Conservation (phyloP, 2,113 vertebrate genomes). For the Pungitius pungitius region DNA sequence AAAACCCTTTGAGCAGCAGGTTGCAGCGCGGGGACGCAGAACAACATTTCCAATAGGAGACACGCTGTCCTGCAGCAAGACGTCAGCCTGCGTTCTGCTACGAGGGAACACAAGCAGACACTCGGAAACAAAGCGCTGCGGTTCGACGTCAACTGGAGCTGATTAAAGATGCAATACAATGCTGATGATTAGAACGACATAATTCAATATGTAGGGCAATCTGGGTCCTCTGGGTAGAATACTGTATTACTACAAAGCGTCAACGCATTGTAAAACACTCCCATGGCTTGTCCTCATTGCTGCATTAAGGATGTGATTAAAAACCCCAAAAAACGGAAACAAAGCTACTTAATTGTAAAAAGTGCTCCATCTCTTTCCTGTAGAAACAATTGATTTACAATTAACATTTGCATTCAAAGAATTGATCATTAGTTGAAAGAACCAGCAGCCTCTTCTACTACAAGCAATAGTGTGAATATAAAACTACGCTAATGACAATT, state of each 20-base stretch:
- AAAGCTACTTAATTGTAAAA: slow-evolving; percentile 48
- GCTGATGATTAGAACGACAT: slow-evolving; percentile 41
- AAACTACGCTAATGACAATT: background rate
- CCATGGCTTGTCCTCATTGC: slow-evolving; percentile 35
- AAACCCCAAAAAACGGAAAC: slow-evolving; percentile 23
- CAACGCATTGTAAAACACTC: slow-evolving; percentile 43
- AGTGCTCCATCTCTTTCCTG: slow-evolving; percentile 24
- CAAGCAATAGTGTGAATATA: no score
- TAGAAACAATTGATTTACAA: slow-evolving; percentile 20
- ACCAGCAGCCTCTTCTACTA: background rate
- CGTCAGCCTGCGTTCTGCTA: slow-evolving; percentile 2
- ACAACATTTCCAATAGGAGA: slow-evolving; percentile 10
- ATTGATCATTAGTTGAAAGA: background rate
- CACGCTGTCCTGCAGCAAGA: background rate
- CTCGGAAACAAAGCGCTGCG: slow-evolving; percentile 22
- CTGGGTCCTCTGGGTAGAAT: slow-evolving; percentile 40
- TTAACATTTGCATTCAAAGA: slow-evolving; percentile 10
- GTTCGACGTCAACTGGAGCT: slow-evolving; percentile 19
- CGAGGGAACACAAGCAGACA: slow-evolving; percentile 11
- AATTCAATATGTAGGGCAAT: slow-evolving; percentile 44
- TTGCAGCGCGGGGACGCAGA: slow-evolving; percentile 10
- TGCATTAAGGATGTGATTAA: slow-evolving; percentile 36
- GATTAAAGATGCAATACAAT: slow-evolving; percentile 49
- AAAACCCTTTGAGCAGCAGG: slow-evolving; percentile 27
- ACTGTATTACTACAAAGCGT: slow-evolving; percentile 41